A percentile compares a stretch with the other conserved stretches of the same genome.
Conservation (phyloP, 2,113 vertebrate species). For the Quiscalus mexicanus region DNA sequence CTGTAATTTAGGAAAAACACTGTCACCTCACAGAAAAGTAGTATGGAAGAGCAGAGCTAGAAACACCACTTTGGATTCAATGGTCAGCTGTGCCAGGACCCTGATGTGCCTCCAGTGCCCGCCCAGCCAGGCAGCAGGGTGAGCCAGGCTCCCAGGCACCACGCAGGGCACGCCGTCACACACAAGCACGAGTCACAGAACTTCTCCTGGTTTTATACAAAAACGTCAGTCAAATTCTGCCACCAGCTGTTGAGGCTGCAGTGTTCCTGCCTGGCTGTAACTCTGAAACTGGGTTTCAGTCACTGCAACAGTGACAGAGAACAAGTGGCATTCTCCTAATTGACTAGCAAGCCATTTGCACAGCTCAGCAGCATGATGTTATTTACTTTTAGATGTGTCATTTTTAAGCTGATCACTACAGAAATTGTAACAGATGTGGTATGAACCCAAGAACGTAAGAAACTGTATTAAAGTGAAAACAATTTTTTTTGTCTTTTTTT, state of each 20-base stretch:
- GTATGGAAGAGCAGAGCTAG: background rate
- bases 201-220: background rate
- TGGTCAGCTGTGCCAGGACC: accelerated
- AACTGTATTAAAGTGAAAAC: background rate
- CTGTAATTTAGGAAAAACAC: background rate
- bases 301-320: background rate
- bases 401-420: background rate
- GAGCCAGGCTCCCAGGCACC: background rate
- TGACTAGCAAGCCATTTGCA: background rate
- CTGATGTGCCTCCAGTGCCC: accelerated
- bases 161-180: accelerated
- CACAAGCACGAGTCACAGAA: background rate
- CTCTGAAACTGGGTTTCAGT: background rate
- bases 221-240: background rate
- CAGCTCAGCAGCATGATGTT: accelerated
- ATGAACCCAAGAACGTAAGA: background rate
- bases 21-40: background rate
- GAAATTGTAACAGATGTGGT: background rate
- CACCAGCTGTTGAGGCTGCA: background rate
- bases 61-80: background rate
- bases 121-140: background rate
- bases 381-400: background rate
- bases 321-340: background rate
- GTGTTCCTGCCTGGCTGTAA: accelerated
- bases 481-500: background rate